Base-by-base conservation (phyloP, 2,113 vertebrate species). In the Leuciscus idus region DNA sequence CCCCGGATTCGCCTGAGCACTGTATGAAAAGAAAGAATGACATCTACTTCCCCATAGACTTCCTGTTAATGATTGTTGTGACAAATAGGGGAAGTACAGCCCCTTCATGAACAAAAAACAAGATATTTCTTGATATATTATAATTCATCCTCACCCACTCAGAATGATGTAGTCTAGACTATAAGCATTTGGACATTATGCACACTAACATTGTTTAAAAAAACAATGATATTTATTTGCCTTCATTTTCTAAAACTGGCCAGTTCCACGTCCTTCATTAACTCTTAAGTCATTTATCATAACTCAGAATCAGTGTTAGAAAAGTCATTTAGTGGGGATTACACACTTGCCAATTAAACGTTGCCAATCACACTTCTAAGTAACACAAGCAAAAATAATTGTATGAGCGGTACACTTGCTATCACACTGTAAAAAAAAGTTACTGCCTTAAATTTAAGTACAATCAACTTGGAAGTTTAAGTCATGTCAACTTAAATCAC, bases 11-110 rank as follows among this genome's bases (percentile, higher is more conserved):
- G 57, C n/a, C 36, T 46, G 84, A 88, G 81, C 66, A 64, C 83
- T 89, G 86, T 89, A 72, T 61, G 43, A 87, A 66, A 91, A 90
- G 87, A 88, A 90, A 89, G 88, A 90, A 92, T 83, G 81, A 84
- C 83, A 68, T 78, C 55, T 64, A 93, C 92, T 93, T 94, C 93
- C 92, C 90, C 83, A 83, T 89, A 79, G 74, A 79, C 88, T 94
- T 94, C 92, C 93, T 94, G 93, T 93, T 90, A 88, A 92, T 90
- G 59, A 84, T 87, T 81, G 72, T 88, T 66, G 73, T 76, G 75
- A 77, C 70, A 80, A 88, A 88, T 76, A 90, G 88, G 89, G 89
- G 90, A 90, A 92, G 89, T 91, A 89, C 88, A 84, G 82, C 80
- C 72, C 52, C 52, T 70, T 43, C 66, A 72, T 78, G 64, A 52